A percentile compares a stretch with the other conserved stretches of the same genome.
phyloP scores from a whole-genome alignment of 2,113 vertebrate genomes.

The Eclectus roratus region DNA sequence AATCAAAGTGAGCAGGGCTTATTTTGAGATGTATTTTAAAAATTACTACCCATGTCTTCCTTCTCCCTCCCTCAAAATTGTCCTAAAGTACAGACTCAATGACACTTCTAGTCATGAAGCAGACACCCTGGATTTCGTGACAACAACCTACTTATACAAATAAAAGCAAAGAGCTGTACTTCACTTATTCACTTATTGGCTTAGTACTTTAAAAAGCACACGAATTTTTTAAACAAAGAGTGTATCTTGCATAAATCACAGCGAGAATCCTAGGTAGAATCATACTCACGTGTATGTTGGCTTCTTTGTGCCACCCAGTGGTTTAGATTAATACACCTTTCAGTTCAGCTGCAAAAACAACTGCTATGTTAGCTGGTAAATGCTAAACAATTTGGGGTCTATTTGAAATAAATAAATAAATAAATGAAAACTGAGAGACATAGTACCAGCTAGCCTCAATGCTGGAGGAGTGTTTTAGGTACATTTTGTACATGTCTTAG shows the following conservation, averaged over 20 bases:
- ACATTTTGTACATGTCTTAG: not conserved
- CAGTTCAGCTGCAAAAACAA: not conserved
- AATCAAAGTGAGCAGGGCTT: not conserved
- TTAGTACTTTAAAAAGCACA: not conserved
- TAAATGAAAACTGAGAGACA: not conserved
- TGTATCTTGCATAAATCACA: not conserved
- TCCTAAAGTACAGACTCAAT: not conserved
- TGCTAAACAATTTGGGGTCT: not conserved
- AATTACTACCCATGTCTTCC: not conserved
- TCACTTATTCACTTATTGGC: not conserved
- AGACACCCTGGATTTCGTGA: not conserved
- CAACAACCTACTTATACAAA: not conserved
- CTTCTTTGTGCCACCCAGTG: not conserved
- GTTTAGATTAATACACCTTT: not conserved
- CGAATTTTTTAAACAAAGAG: not conserved
- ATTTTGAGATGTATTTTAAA: not conserved
- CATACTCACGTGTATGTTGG: rapidly evolving
- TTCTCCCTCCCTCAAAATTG: not conserved
- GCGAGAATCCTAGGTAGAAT: not conserved
- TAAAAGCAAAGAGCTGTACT: not conserved
- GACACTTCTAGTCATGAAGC: not conserved
- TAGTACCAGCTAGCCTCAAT: not conserved
- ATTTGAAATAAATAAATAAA: not conserved
- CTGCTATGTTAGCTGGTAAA: not conserved
- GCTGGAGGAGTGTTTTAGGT: not conserved